Evolutionary conservation across 1,140 invertebrate species (phyloP).

Genomic region (Drosophila persimilis): DNA sequence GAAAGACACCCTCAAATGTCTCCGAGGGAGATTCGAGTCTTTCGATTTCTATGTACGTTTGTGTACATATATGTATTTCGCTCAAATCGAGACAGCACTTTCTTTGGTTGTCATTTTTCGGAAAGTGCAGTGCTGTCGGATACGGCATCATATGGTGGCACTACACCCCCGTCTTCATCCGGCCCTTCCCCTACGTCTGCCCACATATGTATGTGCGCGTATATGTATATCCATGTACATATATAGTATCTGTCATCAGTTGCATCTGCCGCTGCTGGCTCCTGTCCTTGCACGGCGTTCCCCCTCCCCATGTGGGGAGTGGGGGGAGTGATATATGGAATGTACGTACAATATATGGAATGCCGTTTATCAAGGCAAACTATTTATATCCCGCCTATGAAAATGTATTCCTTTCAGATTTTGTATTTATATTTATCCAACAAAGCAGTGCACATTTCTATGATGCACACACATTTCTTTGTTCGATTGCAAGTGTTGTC

Average conservation of each 20-base stretch:
- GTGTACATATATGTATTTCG: neutral
- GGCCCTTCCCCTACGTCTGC: too few relatives aligned
- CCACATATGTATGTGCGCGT: too few relatives aligned
- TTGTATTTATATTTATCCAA: too few relatives aligned
- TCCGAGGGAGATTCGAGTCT: too few relatives aligned
- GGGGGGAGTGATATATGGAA: neutral
- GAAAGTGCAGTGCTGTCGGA: neutral
- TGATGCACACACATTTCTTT: neutral
- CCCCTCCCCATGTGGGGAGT: neutral
- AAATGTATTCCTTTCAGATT: too few relatives aligned
- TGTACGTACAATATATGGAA: slow-evolving; percentile 1
- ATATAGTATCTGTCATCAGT: slow-evolving; percentile 41
- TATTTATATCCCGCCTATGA: too few relatives aligned
- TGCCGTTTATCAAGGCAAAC: too few relatives aligned
- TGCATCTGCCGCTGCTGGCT: slow-evolving; percentile 14
- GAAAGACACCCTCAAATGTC: too few relatives aligned
- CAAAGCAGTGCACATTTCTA: neutral
- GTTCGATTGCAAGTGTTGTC: neutral
- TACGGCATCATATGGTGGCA: too few relatives aligned
- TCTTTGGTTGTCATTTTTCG: neutral
- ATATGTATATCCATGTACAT: neutral
- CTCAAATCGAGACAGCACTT: neutral
- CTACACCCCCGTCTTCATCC: too few relatives aligned
- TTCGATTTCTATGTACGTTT: neutral
- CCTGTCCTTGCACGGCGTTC: slow-evolving; percentile 61